Percentiles rank a stretch among this genome's conserved stretches.
These are phyloP conservation scores for Drosophila mimetica DNA, from an alignment of 2,888 invertebrate species.

Conservation along the genomic window DNA sequence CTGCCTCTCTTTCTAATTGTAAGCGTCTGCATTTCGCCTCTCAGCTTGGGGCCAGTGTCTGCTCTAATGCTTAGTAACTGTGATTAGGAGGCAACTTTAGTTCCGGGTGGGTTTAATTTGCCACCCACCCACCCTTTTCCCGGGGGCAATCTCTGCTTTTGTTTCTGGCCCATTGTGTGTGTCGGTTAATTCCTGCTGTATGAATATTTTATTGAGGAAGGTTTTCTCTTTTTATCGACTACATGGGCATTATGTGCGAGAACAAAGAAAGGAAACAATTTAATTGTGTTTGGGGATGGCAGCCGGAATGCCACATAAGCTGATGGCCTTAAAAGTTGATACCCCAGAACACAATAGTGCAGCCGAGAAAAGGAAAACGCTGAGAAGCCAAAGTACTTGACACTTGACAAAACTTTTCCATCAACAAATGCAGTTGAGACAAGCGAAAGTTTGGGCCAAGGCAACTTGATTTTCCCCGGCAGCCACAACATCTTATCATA, in stretches of 20 bases:
- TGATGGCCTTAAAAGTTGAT: constrained; percentile 24
- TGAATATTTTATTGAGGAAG: constrained; percentile 74
- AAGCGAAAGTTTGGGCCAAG: constrained; percentile 19
- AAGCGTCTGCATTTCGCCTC: constrained; percentile 73
- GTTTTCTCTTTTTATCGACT: constrained; percentile 16
- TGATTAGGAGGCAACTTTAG: constrained; percentile 64
- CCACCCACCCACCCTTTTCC: background rate
- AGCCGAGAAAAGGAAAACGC: constrained; percentile 1
- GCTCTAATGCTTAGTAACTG: constrained; percentile 74
- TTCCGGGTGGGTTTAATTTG: constrained; percentile 29
- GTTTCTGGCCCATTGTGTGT: constrained; percentile 32
- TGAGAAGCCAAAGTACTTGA: constrained; percentile 24
- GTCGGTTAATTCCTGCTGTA: constrained; percentile 46
- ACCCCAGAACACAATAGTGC: constrained; percentile 13
- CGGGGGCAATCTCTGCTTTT: background rate
- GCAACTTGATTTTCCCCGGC: constrained; percentile 22
- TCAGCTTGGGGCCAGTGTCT: constrained; percentile 51
- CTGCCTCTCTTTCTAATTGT: constrained; percentile 55
- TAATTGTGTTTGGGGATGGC: constrained; percentile 28
- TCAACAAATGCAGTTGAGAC: constrained; percentile 36
- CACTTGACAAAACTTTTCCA: constrained; percentile 38
- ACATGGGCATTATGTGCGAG: constrained; percentile 45
- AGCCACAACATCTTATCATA: constrained; percentile 9
- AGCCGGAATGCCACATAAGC: constrained; percentile 19
- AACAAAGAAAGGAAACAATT: constrained; percentile 19